These are phyloP conservation scores for Myotis myotis DNA, from an alignment of 2,797 vertebrate species.

Conservation along the genomic window DNA sequence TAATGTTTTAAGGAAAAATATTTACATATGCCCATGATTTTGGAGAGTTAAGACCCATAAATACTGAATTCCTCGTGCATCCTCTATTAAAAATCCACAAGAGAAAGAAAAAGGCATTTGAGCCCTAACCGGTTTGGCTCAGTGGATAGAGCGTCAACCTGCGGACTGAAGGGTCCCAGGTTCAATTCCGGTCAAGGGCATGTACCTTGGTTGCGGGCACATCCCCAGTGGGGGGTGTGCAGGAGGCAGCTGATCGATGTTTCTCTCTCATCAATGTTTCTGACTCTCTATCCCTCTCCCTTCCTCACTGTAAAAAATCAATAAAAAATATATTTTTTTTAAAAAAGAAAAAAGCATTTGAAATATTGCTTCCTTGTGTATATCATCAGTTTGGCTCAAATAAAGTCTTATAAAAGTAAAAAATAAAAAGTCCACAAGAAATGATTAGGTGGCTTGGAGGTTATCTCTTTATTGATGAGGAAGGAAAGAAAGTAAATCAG, in stretches of 20 bases:
- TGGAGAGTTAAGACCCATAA: neutral
- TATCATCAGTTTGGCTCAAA: neutral
- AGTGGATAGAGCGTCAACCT: too few species aligned
- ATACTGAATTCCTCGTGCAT: neutral
- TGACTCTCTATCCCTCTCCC: too few species aligned
- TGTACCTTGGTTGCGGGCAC: too few species aligned
- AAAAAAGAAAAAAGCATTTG: neutral
- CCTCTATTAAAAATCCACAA: neutral
- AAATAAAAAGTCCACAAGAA: neutral
- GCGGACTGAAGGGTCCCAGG: too few species aligned
- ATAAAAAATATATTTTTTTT: too few species aligned
- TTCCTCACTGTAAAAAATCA: too few species aligned
- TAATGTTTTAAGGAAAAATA: constrained; percentile 5
- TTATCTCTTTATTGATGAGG: neutral
- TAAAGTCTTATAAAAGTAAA: neutral
- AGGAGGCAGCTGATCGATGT: too few species aligned
- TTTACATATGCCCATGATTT: neutral
- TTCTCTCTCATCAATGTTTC: too few species aligned
- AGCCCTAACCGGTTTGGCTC: neutral
- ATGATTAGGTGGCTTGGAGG: neutral
- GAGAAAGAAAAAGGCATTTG: neutral
- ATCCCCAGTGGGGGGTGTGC: too few species aligned
- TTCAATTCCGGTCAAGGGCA: too few species aligned
- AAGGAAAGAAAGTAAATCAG: neutral
- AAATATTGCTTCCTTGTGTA: neutral